Conservation (phyloP, 1,140 invertebrate genomes). For the Calliphora vicina region DNA sequence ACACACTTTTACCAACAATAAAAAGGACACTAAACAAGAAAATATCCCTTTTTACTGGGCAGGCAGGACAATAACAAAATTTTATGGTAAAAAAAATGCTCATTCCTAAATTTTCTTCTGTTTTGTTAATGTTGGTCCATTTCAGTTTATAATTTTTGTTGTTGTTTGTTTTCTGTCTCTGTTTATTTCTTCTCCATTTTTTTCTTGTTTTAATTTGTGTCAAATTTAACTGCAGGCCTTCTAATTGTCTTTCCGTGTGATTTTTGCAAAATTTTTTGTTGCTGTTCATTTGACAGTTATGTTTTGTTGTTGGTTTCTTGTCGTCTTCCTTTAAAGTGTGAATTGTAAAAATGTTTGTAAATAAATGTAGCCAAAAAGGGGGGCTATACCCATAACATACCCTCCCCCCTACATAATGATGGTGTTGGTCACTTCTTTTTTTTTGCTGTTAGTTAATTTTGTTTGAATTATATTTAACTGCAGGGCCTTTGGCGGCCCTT, state of each 20-base stretch:
- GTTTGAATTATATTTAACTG: not conserved
- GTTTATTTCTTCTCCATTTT: too few relatives aligned
- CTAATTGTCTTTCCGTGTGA: slow-evolving; percentile 6
- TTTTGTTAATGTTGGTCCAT: not conserved
- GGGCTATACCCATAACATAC: too few relatives aligned
- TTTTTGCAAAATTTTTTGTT: not conserved
- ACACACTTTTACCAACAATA: not conserved
- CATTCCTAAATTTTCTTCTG: not conserved
- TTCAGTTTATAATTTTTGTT: not conserved
- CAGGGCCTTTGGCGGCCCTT: not conserved
- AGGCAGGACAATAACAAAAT: not conserved
- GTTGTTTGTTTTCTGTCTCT: not conserved
- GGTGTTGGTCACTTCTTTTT: not conserved
- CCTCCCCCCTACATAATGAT: not conserved
- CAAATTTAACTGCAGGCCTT: slow-evolving; percentile 1
- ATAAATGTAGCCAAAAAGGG: not conserved
- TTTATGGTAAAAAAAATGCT: not conserved
- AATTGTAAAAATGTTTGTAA: not conserved
- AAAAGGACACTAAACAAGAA: not conserved
- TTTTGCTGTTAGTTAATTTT: not conserved
- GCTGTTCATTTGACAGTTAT: not conserved
- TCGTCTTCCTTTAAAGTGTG: not conserved
- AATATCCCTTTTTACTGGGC: not conserved
- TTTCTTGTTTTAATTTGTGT: not conserved
- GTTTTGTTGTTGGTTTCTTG: not conserved